phyloP scores from a whole-genome alignment of 2,888 invertebrate genomes.

The Diaprepes abbreviatus region DNA sequence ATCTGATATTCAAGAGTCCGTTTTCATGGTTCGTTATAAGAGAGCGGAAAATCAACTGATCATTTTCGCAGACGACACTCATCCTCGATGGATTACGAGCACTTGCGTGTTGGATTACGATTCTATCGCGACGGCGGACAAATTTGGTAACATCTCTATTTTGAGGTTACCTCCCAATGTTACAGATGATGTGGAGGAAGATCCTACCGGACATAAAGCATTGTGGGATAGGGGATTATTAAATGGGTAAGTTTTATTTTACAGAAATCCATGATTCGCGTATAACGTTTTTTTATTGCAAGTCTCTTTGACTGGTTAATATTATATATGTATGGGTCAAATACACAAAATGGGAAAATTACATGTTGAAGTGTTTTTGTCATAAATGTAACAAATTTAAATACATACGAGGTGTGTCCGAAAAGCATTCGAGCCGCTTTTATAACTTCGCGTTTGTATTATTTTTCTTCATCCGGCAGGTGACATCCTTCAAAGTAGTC shows the following conservation, averaged over 20 bases:
- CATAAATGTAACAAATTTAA: too few species aligned
- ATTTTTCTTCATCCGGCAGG: too few species aligned
- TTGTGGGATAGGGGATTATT: slow-evolving; percentile 87
- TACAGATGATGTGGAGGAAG: slow-evolving; percentile 98
- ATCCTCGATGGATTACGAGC: slow-evolving; percentile 96
- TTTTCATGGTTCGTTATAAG: slow-evolving; percentile 95
- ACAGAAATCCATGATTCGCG: too few species aligned
- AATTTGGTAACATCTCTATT: slow-evolving; percentile 96
- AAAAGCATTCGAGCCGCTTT: too few species aligned
- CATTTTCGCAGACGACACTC: slow-evolving; percentile 98
- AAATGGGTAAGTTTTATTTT: slow-evolving; percentile 48
- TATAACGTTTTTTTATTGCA: too few species aligned
- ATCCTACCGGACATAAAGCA: slow-evolving; percentile 98
- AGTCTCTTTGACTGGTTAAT: too few species aligned
- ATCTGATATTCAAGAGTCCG: slow-evolving; percentile 96
- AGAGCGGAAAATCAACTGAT: slow-evolving; percentile 97
- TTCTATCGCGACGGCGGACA: slow-evolving; percentile 96
- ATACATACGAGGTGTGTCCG: too few species aligned
- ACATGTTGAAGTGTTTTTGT: too few species aligned
- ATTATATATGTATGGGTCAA: too few species aligned
- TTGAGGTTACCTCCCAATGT: slow-evolving; percentile 87
- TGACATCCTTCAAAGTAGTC: too few species aligned
- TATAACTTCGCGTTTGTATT: too few species aligned
- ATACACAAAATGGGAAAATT: too few species aligned
- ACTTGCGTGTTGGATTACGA: slow-evolving; percentile 95